Evolutionary conservation across 2,113 vertebrate genomes (phyloP), one percentile per base, ranked within the genome.

Genomic region (Heterotis niloticus): DNA sequence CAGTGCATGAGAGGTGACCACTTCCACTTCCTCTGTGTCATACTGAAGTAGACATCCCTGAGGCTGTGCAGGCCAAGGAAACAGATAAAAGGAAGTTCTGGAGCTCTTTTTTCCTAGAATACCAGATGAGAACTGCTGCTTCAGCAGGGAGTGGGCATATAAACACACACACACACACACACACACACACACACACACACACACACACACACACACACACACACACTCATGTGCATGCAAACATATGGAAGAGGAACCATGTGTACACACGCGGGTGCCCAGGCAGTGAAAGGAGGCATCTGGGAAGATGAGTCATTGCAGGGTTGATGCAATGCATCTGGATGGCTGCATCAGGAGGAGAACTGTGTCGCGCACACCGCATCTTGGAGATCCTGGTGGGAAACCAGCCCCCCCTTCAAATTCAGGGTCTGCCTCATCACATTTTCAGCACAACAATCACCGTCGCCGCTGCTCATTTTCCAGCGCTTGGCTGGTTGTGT

Each of bases 191-290:
- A 44, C 34, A 44, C n/a, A n/a, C n/a, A n/a, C n/a, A n/a, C n/a
- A n/a, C n/a, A n/a, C n/a, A n/a, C n/a, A n/a, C n/a, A n/a, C n/a
- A n/a, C n/a, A n/a, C n/a, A n/a, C n/a, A n/a, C n/a, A n/a, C n/a
- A n/a, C n/a, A n/a, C 71, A 74, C 71, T 10, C 71, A 74, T n/a
- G n/a, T 44, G 34, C 34, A 44, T 44, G 34, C 66, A 78, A 20
- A 59, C 24, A 67, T 65, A 2, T 23, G 20, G 10, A 56, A 14
- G 12, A 5, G 17, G 16, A 14, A 5, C 7, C 26, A 57, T 60
- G 20, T 66, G 10, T 26, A 75, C 23, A 65, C 20, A 7, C 18
- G 56, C 11, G 69, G 23, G 69, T 51, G 34, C 26, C n/a, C 17
- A 66, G 68, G 28, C 7, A 72, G 56, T 64, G 5, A 56, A 29